These are phyloP conservation scores for Trichonephila clavata DNA, from an alignment of 1,140 invertebrate genomes.

Conservation along the genomic window DNA sequence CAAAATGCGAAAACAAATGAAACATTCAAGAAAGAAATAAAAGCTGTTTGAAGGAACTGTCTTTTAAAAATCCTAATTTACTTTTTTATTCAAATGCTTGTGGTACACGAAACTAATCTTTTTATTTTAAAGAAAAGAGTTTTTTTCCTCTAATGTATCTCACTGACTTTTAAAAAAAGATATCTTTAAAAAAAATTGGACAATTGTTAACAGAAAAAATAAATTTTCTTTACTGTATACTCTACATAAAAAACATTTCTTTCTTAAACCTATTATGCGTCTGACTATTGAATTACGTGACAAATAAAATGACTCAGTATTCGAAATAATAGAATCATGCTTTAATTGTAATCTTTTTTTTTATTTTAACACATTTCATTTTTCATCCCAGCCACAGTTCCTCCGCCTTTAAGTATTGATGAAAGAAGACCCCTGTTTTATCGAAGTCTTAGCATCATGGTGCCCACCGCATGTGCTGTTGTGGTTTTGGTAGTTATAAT, in stretches of 20 bases:
- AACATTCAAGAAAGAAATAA: background rate
- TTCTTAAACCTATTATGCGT: background rate
- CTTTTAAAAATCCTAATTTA: conserved; percentile 17
- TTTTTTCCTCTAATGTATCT: no score
- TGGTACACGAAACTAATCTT: background rate
- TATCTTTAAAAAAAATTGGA: background rate
- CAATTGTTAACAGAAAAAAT: background rate
- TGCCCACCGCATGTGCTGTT: conserved; percentile 77
- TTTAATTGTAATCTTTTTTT: background rate
- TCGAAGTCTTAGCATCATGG: conserved; percentile 76
- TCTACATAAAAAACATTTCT: background rate
- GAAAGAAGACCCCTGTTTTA: conserved; percentile 66
- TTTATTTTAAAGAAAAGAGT: background rate
- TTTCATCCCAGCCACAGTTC: conserved; percentile 71
- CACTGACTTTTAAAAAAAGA: background rate
- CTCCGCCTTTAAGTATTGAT: conserved; percentile 75
- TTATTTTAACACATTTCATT: background rate
- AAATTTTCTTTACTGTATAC: background rate
- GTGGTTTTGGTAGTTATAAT: conserved; percentile 78
- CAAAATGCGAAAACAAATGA: background rate
- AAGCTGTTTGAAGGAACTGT: background rate
- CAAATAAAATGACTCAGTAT: background rate
- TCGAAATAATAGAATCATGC: background rate
- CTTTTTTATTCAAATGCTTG: background rate
- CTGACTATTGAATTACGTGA: background rate